phyloP scores from a whole-genome alignment of 2,797 vertebrate genomes.

The Geotrypetes seraphini region DNA sequence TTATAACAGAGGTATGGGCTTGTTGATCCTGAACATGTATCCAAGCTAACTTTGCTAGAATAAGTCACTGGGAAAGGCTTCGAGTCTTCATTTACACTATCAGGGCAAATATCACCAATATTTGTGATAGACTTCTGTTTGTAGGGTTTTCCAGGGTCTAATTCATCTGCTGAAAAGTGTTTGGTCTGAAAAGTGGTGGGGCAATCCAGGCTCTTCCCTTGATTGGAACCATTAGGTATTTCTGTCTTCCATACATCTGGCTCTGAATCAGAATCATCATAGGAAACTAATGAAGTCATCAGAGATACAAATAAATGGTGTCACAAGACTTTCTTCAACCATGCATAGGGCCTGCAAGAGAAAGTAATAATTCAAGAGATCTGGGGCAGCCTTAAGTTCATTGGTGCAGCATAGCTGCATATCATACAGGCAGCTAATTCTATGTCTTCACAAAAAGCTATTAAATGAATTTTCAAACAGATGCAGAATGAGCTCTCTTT shows the following conservation, averaged over 20 bases:
- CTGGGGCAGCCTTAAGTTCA: background rate
- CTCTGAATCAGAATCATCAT: constrained; percentile 83
- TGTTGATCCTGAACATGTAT: no score
- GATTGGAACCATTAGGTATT: background rate
- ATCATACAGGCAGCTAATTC: no score
- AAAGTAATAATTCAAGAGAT: constrained; percentile 20
- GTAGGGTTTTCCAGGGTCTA: background rate
- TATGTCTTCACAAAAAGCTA: no score
- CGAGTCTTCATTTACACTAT: background rate
- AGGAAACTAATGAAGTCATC: constrained; percentile 82
- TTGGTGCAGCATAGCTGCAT: no score
- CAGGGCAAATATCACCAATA: background rate
- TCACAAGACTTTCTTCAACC: no score
- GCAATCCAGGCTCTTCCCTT: background rate
- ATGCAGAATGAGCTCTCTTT: no score
- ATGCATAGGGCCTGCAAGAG: constrained; percentile 20
- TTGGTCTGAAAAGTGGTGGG: no score
- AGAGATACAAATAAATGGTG: no score
- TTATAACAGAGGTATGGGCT: no score
- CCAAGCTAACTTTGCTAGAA: background rate
- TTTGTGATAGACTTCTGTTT: background rate
- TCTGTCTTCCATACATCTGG: constrained; percentile 34
- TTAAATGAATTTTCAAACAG: no score
- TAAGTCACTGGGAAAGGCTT: background rate
- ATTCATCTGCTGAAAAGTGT: background rate